Base-by-base conservation (phyloP, 2,888 invertebrate species). In the Drosophila pullipes region DNA sequence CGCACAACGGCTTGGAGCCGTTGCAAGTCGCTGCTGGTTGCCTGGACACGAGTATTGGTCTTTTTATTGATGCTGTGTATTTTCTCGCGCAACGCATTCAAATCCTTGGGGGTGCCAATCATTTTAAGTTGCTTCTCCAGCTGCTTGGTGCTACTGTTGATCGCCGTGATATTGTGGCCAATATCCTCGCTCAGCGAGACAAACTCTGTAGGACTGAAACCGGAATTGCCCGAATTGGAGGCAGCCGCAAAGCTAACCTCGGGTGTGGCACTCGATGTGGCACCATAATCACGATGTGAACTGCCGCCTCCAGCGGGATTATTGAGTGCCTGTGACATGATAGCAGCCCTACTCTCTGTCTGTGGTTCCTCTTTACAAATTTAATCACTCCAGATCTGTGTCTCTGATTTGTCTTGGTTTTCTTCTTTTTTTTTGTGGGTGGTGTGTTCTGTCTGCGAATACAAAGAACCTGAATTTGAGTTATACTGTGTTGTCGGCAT, bases 151-250 rank as follows among this genome's bases (percentile, higher is more conserved):
- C 96, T 96, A 53, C 95, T 95, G 90, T 96, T 96, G 60, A 98
- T 96, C 0, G 96, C 95, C 90, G 96, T 96, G 63, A 97, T 96
- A 93, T 97, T 97, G 65, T 97, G 96, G 0, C 96, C 97, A 70
- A 97, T 96, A 88, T 96, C 96, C 92, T 97, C 97, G 91, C 96
- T 96, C 55, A 97, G 94, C 90, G 96, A 96, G 92, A 96, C 96
- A 76, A 97, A 95, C 93, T 97, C 97, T 3, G 96, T 96, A 4
- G 96, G 96, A 85, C 96, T 96, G 91, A 96, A 96, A 74, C 95
- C 96, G 11, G 95, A 58, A 49, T 69, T 70, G 30, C 81, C 66
- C 47, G 47, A 47, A 33, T 65, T 71, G 11, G 78, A 78, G 13
- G 76, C 66, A 0, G 69, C 74, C 2, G 88, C 95, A 78, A 96